Base-by-base conservation (phyloP, 1,140 invertebrate species). In the Trichonephila clavata region DNA sequence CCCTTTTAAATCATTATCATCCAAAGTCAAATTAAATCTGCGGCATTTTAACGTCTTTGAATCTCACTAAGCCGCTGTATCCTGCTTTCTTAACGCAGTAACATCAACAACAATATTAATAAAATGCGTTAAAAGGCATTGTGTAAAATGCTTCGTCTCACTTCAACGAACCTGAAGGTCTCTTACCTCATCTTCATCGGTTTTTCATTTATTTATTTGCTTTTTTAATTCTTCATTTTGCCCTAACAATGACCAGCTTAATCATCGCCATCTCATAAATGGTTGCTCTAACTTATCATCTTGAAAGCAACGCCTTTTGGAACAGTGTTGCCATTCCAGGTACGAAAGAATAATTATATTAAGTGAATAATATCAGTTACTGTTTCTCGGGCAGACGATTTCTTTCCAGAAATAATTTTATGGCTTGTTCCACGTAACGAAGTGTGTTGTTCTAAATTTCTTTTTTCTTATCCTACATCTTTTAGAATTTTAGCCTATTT, bases 111-210 rank as follows among this genome's bases (percentile, higher is more conserved):
- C 27, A 77, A 0, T 6, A 77, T 20, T 18, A 77, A 39, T 5
- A 71, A 71, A 14, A 71, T 14, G 4, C 71, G n/a, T 68, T 68
- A 18, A 77, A n/a, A 32, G 18, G 71, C 71, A 77, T 77, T 77
- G 71, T 77, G 71, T 50, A 50, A 77, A 77, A 77, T 77, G 27
- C 27, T 77, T 77, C 27, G 71, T 77, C 71, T 77, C 71, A 39
- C 71, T 20, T 32, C 71, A 77, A 2, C 18, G 71, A 77, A 39
- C 10, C 27, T 6, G 71, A 39, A 77, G 71, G 71, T 77, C 71
- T 77, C 71, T 77, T 77, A 77, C 71, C 71, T 77, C 71, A 39
- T 77, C 71, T 39, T 77, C 71, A 77, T 77, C 24, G 65, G n/a
- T 77, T 77, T 77, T 77, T 77, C 27, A 32, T 77, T 77, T 77